phyloP scores from a whole-genome alignment of 2,888 invertebrate species.

The Pterostichus madidus region DNA sequence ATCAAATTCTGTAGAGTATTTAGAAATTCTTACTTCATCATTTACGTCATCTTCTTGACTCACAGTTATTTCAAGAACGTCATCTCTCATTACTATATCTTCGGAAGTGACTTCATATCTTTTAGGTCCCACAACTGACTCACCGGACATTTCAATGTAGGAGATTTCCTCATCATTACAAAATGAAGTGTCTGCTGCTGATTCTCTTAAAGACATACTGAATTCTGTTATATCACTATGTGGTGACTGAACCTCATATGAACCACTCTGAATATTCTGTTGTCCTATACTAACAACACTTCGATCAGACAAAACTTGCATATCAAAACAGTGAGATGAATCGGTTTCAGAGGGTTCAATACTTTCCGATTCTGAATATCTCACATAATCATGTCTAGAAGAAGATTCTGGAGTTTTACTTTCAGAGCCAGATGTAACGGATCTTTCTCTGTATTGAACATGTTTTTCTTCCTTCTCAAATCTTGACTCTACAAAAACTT shows the following conservation, averaged over 20 bases:
- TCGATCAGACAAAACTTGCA: slow-evolving; percentile 70
- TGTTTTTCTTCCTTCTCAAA: background rate
- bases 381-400: slow-evolving; percentile 35
- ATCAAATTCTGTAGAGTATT: slow-evolving; percentile 57
- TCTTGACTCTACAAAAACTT: background rate
- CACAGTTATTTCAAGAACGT: slow-evolving; percentile 76
- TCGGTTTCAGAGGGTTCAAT: slow-evolving; percentile 74
- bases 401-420: slow-evolving; percentile 56
- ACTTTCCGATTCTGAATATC: slow-evolving; percentile 62
- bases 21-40: slow-evolving; percentile 52
- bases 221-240: slow-evolving; percentile 72
- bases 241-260: slow-evolving; percentile 71
- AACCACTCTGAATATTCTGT: slow-evolving; percentile 56
- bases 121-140: slow-evolving; percentile 48
- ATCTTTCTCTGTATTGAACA: slow-evolving; percentile 31
- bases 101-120: slow-evolving; percentile 71
- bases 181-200: slow-evolving; percentile 71
- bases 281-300: slow-evolving; percentile 66
- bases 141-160: slow-evolving; percentile 59
- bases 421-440: slow-evolving; percentile 46
- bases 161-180: slow-evolving; percentile 60
- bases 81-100: slow-evolving; percentile 77
- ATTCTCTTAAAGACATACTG: slow-evolving; percentile 73
- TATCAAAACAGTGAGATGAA: slow-evolving; percentile 71
- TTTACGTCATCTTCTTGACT: slow-evolving; percentile 69